These are phyloP conservation scores for Neocrepidodera transversa DNA, from an alignment of 2,888 invertebrate species.

Conservation along the genomic window DNA sequence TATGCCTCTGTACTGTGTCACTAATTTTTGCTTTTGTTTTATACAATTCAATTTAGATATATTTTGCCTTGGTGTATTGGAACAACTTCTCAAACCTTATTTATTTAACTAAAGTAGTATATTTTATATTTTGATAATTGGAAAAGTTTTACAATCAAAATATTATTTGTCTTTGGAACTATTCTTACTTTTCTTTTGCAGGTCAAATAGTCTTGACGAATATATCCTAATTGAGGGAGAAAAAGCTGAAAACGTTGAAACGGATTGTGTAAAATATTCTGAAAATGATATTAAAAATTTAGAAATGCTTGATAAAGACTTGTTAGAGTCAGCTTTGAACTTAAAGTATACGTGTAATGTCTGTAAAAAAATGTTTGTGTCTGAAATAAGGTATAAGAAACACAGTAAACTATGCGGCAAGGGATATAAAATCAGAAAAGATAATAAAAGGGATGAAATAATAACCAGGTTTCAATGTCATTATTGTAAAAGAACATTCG, in stretches of 20 bases:
- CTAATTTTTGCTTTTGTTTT: no score
- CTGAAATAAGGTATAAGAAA: conserved; percentile 12
- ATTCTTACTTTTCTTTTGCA: neutral
- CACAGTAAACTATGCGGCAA: conserved; percentile 33
- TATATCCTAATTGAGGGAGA: conserved; percentile 13
- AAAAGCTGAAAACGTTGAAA: neutral
- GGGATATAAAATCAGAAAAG: conserved; percentile 1
- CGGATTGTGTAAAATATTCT: neutral
- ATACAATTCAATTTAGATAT: no score
- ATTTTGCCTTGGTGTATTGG: no score
- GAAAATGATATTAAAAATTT: neutral
- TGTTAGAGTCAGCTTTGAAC: conserved; percentile 15
- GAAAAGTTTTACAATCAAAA: no score
- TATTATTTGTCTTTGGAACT: no score
- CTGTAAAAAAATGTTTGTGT: conserved; percentile 10
- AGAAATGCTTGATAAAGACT: conserved; percentile 5
- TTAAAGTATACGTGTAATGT: conserved; percentile 13
- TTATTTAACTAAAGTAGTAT: no score
- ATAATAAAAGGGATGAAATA: neutral
- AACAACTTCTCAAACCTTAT: no score
- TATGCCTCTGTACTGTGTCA: no score
- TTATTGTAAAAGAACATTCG: conserved; percentile 19
- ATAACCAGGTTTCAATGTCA: conserved; percentile 17
- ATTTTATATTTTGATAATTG: no score
- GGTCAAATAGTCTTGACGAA: conserved; percentile 5